Evolutionary conservation across 1,140 invertebrate genomes (phyloP).

Genomic region (Theocolax elegans): DNA sequence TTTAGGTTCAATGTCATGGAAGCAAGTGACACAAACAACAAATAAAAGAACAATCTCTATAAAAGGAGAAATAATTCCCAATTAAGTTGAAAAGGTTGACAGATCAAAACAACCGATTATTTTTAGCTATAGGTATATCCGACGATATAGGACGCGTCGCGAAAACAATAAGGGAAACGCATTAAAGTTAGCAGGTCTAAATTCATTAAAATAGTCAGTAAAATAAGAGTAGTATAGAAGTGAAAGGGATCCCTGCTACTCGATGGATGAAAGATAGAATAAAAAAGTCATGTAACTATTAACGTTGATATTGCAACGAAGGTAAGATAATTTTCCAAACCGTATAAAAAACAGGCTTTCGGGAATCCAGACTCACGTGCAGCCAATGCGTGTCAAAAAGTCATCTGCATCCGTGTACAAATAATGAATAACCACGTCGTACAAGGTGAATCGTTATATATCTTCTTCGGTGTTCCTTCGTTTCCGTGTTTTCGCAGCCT

Average conservation of each 20-base stretch:
- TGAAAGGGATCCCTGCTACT: conserved; percentile 2
- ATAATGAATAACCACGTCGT: too few relatives aligned
- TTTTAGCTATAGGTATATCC: neutral
- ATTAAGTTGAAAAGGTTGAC: neutral
- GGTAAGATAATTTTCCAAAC: too few relatives aligned
- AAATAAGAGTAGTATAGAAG: neutral
- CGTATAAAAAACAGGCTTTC: too few relatives aligned
- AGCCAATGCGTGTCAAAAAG: neutral
- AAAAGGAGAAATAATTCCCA: neutral
- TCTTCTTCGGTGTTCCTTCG: neutral
- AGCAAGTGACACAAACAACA: too few relatives aligned
- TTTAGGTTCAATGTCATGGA: too few relatives aligned
- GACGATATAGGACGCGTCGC: neutral
- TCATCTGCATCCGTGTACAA: neutral
- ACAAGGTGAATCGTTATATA: neutral
- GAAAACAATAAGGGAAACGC: neutral
- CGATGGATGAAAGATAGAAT: too few relatives aligned
- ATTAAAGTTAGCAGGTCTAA: too few relatives aligned
- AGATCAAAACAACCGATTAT: conserved; percentile 27
- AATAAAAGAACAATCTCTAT: too few relatives aligned
- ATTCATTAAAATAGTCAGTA: too few relatives aligned
- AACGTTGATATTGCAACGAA: too few relatives aligned
- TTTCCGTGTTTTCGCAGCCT: conserved; percentile 15
- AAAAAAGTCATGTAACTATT: too few relatives aligned
- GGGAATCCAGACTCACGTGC: too few relatives aligned